Evolutionary conservation across 2,797 vertebrate species (phyloP), one percentile per base, ranked within the genome.

Genomic region (Chrosomus eos): DNA sequence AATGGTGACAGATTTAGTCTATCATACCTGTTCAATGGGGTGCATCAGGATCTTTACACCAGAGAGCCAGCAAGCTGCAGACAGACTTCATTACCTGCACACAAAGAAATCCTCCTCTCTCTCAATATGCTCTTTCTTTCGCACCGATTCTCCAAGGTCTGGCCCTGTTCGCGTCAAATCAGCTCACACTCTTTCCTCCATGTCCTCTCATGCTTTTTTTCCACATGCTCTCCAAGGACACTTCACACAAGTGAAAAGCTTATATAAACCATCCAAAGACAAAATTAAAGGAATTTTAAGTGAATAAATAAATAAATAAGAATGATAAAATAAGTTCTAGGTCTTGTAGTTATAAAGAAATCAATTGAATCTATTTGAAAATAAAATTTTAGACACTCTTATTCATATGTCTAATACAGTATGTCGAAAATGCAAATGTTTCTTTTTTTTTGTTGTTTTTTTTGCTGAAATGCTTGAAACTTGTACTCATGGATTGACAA

Each of bases 61-160:
- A 38, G 73, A 55, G 48, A 82, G 55, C 26, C 70, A 26, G 55
- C 55, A 73, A 31, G n/a, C 53, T 62, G 48, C 38, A 23, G 74
- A 70, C 64, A 71, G 75, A 71, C 38, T 78, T 84, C 75, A 84
- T 84, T 84, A 84, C 82, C 36, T 71, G 75, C 38, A 67, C 82
- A 84, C 82, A 84, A 71, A 70, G 82, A 70, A 31, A 55, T 60
- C 5, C 51, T 70, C 19, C 66, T 45, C 51, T 78, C 64, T 48
- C 14, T 77, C 43, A 38, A 23, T 77, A 28, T 53, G 26, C 43
- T 45, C 28, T 67, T 67, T 76, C 82, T 76, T 83, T 83, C 7
- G 1, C n/a, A 66, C 9, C 10, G 13, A 77, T 71, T 79, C 83
- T 84, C 83, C 53, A 71, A 84, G 75, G 67, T 84, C 53, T 84